Evolutionary conservation across 2,113 vertebrate species (phyloP).

Genomic region (Melospiza melodia): DNA sequence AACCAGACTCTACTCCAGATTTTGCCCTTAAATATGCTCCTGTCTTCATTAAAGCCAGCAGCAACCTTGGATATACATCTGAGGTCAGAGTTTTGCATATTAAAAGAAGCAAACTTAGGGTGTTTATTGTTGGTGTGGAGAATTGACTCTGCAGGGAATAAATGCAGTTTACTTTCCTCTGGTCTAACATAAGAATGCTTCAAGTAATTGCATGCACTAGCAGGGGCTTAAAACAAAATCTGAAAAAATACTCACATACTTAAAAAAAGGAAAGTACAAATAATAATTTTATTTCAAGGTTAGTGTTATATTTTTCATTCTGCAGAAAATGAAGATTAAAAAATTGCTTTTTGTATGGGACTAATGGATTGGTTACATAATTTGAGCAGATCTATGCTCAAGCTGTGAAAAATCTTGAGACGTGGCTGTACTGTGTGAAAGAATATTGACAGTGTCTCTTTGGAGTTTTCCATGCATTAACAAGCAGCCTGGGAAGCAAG

Average conservation of each 20-base stretch:
- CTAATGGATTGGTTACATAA: conserved; percentile 17
- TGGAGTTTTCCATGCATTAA: not conserved
- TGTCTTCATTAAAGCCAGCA: not conserved
- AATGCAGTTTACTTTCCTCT: conserved; percentile 36
- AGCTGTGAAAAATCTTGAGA: not conserved
- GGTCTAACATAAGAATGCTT: not conserved
- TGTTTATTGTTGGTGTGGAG: not conserved
- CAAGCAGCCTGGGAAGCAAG: not conserved
- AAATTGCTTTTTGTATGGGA: not conserved
- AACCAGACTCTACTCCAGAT: not conserved
- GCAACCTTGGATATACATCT: not conserved
- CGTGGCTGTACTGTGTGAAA: not conserved
- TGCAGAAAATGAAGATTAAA: conserved; percentile 16
- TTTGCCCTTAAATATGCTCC: not conserved
- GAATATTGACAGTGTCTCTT: not conserved
- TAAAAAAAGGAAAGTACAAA: conserved; percentile 25
- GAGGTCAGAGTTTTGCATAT: not conserved
- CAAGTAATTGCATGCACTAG: not conserved
- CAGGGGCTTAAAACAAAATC: not conserved
- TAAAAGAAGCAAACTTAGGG: not conserved
- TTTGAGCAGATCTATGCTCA: not conserved
- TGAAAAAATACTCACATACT: not conserved
- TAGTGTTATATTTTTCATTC: conserved; percentile 28
- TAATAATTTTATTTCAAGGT: conserved; percentile 43
- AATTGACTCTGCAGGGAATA: not conserved